Conservation (phyloP, 2,113 vertebrate species). For the Dasyornis broadbenti region DNA sequence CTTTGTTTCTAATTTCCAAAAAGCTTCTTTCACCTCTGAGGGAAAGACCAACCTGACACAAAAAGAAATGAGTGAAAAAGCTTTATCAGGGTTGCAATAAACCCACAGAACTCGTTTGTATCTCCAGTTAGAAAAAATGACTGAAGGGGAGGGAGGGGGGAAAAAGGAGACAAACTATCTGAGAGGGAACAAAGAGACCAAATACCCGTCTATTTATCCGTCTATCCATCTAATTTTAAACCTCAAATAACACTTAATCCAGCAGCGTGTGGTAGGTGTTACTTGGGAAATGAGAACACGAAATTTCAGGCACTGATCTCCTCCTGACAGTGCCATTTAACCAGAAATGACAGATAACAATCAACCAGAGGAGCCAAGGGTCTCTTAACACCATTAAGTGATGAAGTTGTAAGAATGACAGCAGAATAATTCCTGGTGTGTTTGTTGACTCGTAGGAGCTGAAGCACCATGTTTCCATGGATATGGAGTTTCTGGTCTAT, state of each 20-base stretch:
- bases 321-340: background rate
- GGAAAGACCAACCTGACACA: background rate
- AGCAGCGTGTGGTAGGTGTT: background rate
- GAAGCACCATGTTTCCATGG: constrained; percentile 54
- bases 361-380: background rate
- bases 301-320: background rate
- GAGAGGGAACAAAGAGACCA: background rate
- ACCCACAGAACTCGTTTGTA: background rate
- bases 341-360: background rate
- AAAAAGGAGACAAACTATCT: background rate
- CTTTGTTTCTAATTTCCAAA: constrained; percentile 16
- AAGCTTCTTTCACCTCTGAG: background rate
- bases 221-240: background rate
- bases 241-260: background rate
- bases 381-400: background rate
- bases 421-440: constrained; percentile 14
- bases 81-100: background rate
- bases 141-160: rapidly evolving
- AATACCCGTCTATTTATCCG: background rate
- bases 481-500: constrained; percentile 19
- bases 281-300: background rate
- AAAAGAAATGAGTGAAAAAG: background rate
- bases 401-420: constrained; percentile 15
- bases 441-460: constrained; percentile 11
- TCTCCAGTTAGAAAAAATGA: background rate